Conservation (phyloP, 2,888 invertebrate species). For the Drosophila recens region DNA sequence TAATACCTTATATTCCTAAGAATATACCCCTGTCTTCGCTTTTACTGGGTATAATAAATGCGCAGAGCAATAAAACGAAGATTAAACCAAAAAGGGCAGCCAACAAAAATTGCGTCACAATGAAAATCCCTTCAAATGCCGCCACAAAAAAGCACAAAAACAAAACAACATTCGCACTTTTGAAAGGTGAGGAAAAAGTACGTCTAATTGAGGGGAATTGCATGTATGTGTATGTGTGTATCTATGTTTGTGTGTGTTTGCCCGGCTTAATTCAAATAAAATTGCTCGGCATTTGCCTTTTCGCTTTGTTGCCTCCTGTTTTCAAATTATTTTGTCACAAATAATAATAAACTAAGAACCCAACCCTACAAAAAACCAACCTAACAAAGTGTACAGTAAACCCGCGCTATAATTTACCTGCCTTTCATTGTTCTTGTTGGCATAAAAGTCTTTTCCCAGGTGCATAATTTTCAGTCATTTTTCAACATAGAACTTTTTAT, state of each 20-base stretch:
- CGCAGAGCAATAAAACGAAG: constrained; percentile 41
- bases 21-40: background rate
- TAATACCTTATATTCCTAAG: background rate
- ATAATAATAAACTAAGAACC: constrained; percentile 29
- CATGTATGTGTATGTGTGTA: background rate
- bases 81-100: constrained; percentile 45
- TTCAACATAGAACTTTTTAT: constrained; percentile 40
- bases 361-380: constrained; percentile 8
- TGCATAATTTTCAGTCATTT: constrained; percentile 65
- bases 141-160: constrained; percentile 15
- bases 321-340: constrained; percentile 58
- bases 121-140: constrained; percentile 51
- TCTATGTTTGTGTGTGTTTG: constrained; percentile 25
- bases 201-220: background rate
- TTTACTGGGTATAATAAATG: constrained; percentile 13
- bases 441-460: constrained; percentile 57
- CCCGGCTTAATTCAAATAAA: constrained; percentile 61
- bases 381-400: constrained; percentile 2
- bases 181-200: constrained; percentile 17
- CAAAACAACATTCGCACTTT: constrained; percentile 22
- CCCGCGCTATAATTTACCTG: constrained; percentile 51
- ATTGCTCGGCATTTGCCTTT: constrained; percentile 53
- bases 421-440: constrained; percentile 24
- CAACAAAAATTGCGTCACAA: constrained; percentile 54
- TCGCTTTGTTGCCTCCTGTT: constrained; percentile 19